Conservation (phyloP, 2,888 invertebrate species). For the Bembecia ichneumoniformis region DNA sequence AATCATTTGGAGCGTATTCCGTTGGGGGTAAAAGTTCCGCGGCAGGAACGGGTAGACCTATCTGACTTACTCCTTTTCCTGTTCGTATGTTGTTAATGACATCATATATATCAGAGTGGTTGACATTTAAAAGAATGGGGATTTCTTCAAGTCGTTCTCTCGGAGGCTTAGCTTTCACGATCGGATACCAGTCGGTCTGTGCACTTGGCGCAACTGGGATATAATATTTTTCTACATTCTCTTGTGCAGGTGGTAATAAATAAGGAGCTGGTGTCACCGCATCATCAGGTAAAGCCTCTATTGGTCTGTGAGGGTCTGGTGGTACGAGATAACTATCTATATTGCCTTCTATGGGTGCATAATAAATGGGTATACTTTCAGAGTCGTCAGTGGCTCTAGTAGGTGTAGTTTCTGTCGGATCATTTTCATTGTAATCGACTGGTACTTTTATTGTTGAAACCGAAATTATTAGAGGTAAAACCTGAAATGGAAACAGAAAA, state of each 20-base stretch:
- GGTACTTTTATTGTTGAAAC: slow-evolving; percentile 45
- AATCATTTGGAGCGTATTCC: slow-evolving; percentile 44
- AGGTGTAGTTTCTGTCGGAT: slow-evolving; percentile 17
- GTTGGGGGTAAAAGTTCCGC: slow-evolving; percentile 44
- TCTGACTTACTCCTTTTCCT: slow-evolving; percentile 21
- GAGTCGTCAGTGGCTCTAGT: slow-evolving; percentile 13
- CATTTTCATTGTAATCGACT: slow-evolving; percentile 29
- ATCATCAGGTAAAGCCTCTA: slow-evolving; percentile 27
- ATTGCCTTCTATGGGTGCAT: slow-evolving; percentile 30
- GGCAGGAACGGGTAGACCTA: slow-evolving; percentile 33
- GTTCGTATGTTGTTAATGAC: slow-evolving; percentile 16
- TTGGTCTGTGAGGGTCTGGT: slow-evolving; percentile 35
- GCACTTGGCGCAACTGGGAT: slow-evolving; percentile 33
- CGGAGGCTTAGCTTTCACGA: slow-evolving; percentile 26
- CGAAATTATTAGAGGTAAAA: slow-evolving; percentile 28
- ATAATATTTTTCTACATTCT: slow-evolving; percentile 31
- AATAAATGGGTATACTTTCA: slow-evolving; percentile 33
- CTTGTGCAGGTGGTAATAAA: slow-evolving; percentile 43
- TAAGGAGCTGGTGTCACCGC: slow-evolving; percentile 44
- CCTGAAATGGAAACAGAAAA: slow-evolving; percentile 30
- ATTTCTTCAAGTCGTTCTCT: slow-evolving; percentile 15
- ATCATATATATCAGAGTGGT: slow-evolving; percentile 14
- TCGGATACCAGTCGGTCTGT: slow-evolving; percentile 60
- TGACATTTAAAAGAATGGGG: slow-evolving; percentile 21
- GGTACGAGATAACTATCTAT: slow-evolving; percentile 48